A percentile compares a stretch with the other conserved stretches of the same genome.
phyloP scores from a whole-genome alignment of 2,888 invertebrate species.

The Dryococelus australis region DNA sequence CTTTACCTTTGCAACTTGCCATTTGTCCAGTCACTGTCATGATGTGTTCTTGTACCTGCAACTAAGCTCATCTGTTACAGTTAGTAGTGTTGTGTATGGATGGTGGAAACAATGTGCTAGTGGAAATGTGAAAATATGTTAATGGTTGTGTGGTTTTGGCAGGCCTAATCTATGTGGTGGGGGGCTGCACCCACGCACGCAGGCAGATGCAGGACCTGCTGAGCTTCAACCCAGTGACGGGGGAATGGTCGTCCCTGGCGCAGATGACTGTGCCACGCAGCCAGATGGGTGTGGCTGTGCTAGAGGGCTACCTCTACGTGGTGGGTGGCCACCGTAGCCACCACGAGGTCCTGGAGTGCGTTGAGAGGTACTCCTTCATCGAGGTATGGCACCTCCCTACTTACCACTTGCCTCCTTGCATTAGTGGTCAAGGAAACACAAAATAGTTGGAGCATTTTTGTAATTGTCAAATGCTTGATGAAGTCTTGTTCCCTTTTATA shows the following conservation, averaged over 20 bases:
- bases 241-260: slow-evolving; percentile 79
- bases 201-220: slow-evolving; percentile 82
- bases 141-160: slow-evolving; percentile 44
- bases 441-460: too few species aligned
- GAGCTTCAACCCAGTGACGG: slow-evolving; percentile 81
- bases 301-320: slow-evolving; percentile 84
- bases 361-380: slow-evolving; percentile 83
- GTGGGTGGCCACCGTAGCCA: slow-evolving; percentile 88
- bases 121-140: too few species aligned
- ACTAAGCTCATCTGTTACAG: too few species aligned
- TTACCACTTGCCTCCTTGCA: too few species aligned
- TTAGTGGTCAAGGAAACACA: too few species aligned
- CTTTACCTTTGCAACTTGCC: too few species aligned
- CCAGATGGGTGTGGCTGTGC: slow-evolving; percentile 89
- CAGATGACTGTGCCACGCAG: slow-evolving; percentile 83
- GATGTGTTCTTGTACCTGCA: too few species aligned
- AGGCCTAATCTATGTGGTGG: slow-evolving; percentile 89
- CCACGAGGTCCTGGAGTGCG: slow-evolving; percentile 79
- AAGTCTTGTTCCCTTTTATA: too few species aligned
- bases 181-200: slow-evolving; percentile 84
- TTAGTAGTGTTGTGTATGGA: too few species aligned
- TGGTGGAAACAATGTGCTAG: too few species aligned
- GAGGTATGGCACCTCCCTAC: slow-evolving; percentile 62
- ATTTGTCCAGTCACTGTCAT: too few species aligned
- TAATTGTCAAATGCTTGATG: too few species aligned